Percentiles rank a stretch among this genome's conserved stretches.
phyloP scores from a whole-genome alignment of 1,140 invertebrate genomes.

The Bombus huntii region DNA sequence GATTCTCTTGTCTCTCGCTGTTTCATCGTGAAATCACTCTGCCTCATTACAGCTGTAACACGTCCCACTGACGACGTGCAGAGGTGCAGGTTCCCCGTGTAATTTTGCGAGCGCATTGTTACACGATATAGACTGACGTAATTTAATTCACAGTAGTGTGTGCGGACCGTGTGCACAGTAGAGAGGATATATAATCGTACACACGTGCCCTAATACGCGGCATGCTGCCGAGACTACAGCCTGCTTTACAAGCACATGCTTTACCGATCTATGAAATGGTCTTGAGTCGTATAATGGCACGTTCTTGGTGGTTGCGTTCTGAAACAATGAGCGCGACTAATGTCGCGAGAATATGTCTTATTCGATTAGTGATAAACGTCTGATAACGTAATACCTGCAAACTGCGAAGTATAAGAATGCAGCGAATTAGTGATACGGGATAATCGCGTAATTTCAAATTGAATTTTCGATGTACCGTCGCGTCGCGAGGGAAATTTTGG shows the following conservation, averaged over 20 bases:
- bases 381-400: neutral
- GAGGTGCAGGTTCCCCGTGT: constrained; percentile 56
- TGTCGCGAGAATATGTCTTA: constrained; percentile 8
- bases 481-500: too few relatives aligned
- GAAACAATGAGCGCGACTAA: constrained; percentile 6
- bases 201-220: constrained; percentile 66
- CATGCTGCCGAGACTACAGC: constrained; percentile 48
- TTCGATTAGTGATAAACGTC: constrained; percentile 10
- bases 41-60: constrained; percentile 68
- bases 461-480: neutral
- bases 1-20: constrained; percentile 41
- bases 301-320: neutral
- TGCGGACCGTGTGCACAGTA: constrained; percentile 24
- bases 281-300: constrained; percentile 26
- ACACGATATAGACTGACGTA: constrained; percentile 69
- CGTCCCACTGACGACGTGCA: constrained; percentile 56
- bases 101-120: constrained; percentile 68
- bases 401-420: neutral
- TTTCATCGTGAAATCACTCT: constrained; percentile 57
- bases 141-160: constrained; percentile 66
- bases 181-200: constrained; percentile 60
- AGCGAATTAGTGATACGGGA: neutral
- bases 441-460: neutral
- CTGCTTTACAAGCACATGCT: constrained; percentile 48
- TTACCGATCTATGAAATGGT: constrained; percentile 62